Evolutionary conservation across 2,113 vertebrate genomes (phyloP).

Genomic region (Atlantisia rogersi): DNA sequence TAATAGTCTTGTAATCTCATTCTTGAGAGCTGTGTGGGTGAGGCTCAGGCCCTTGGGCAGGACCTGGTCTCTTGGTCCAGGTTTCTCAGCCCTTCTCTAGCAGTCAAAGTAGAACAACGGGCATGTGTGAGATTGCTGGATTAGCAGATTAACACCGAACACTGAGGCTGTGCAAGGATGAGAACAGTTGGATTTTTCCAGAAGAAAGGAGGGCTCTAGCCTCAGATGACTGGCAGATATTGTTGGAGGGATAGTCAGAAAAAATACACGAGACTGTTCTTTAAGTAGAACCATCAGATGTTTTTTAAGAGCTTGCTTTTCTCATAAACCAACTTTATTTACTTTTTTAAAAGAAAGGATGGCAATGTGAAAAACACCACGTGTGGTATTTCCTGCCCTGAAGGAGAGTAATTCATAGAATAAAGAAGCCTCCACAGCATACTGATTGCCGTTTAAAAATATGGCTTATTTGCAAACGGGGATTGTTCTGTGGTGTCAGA

Average conservation of each 20-base stretch:
- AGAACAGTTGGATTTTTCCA: neutral
- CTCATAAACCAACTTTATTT: neutral
- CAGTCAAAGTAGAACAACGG: neutral
- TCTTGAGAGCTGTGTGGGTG: neutral
- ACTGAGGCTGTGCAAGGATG: neutral
- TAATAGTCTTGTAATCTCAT: neutral
- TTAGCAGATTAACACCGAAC: neutral
- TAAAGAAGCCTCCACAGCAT: neutral
- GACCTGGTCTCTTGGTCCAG: neutral
- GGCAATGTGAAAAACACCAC: neutral
- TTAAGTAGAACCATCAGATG: neutral
- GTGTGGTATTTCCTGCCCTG: neutral
- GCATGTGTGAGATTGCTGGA: fast-evolving
- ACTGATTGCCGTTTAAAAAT: neutral
- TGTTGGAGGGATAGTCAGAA: neutral
- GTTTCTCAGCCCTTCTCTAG: neutral
- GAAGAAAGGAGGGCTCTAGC: neutral
- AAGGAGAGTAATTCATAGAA: neutral
- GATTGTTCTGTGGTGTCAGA: fast-evolving
- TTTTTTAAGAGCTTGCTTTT: neutral
- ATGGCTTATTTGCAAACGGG: neutral
- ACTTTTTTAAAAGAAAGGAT: neutral
- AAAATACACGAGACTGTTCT: fast-evolving
- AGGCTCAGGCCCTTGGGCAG: neutral
- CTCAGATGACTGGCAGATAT: neutral